Conservation (phyloP, 2,888 invertebrate species). For the Himalopsyche kuldschensis region DNA sequence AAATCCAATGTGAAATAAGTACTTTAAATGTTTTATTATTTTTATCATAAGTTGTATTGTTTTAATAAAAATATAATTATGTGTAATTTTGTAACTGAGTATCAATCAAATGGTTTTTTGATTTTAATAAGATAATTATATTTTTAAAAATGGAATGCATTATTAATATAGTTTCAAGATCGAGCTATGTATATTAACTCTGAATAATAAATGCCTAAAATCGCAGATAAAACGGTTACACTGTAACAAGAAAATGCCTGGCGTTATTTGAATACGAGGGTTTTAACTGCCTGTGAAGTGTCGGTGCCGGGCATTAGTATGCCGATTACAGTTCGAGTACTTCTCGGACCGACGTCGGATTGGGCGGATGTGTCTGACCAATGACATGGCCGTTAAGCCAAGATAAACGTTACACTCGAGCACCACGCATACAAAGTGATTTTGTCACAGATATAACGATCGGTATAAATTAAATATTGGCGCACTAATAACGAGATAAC, state of each 20-base stretch:
- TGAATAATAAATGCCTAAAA: background rate
- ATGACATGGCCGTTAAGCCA: background rate
- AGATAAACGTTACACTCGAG: background rate
- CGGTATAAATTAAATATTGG: too few relatives aligned
- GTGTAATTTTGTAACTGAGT: too few relatives aligned
- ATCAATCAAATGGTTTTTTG: too few relatives aligned
- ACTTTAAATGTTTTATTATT: too few relatives aligned
- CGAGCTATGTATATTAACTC: background rate
- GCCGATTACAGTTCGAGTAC: background rate
- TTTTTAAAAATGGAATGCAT: too few relatives aligned
- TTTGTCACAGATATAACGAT: too few relatives aligned
- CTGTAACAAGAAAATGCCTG: background rate
- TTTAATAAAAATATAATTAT: too few relatives aligned
- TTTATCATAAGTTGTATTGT: too few relatives aligned
- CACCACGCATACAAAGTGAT: background rate
- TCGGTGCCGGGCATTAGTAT: background rate
- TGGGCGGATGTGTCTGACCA: background rate
- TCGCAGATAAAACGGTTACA: background rate
- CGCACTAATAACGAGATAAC: too few relatives aligned
- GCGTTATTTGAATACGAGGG: background rate
- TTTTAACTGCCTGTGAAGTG: background rate
- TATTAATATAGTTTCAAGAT: too few relatives aligned
- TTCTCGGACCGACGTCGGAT: background rate
- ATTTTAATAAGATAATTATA: too few relatives aligned
- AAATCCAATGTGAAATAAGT: too few relatives aligned